phyloP scores from a whole-genome alignment of 1,140 invertebrate species.

The Acarapis woodi region DNA sequence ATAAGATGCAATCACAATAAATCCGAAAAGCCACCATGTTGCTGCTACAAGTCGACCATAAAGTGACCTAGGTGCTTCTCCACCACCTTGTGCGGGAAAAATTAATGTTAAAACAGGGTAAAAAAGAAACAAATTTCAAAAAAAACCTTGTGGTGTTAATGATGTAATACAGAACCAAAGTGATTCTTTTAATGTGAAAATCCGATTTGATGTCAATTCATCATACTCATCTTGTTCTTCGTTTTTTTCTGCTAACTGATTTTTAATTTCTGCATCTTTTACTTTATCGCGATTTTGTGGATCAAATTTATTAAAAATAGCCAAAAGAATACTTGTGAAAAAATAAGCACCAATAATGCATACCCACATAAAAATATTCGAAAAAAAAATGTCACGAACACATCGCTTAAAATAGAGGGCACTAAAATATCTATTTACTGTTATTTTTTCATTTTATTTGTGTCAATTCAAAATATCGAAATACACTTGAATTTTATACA shows the following conservation, averaged over 20 bases:
- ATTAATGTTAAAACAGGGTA: too few species aligned
- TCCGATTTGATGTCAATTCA: not conserved
- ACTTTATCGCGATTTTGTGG: too few species aligned
- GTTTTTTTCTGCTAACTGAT: conserved; percentile 3
- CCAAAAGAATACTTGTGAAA: conserved; percentile 1
- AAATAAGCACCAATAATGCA: conserved; percentile 3
- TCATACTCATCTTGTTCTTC: conserved; percentile 1
- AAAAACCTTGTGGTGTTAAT: conserved; percentile 45
- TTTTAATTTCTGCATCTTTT: too few species aligned
- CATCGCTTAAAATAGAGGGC: too few species aligned
- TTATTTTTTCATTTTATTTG: too few species aligned
- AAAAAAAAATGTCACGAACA: too few species aligned
- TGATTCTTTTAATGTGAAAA: conserved; percentile 68
- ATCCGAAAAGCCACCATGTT: conserved; percentile 92
- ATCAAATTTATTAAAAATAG: not conserved
- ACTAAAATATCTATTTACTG: too few species aligned
- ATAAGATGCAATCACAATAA: conserved; percentile 89
- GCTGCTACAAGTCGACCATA: conserved; percentile 70
- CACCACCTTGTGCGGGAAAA: conserved; percentile 77
- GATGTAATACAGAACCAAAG: conserved; percentile 98
- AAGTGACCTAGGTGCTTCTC: conserved; percentile 78
- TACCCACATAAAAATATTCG: too few species aligned
- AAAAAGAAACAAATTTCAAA: too few species aligned
- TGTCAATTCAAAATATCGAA: too few species aligned
- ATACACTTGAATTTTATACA: too few species aligned